Conservation (phyloP, 2,888 invertebrate genomes). For the Boloria selene region DNA sequence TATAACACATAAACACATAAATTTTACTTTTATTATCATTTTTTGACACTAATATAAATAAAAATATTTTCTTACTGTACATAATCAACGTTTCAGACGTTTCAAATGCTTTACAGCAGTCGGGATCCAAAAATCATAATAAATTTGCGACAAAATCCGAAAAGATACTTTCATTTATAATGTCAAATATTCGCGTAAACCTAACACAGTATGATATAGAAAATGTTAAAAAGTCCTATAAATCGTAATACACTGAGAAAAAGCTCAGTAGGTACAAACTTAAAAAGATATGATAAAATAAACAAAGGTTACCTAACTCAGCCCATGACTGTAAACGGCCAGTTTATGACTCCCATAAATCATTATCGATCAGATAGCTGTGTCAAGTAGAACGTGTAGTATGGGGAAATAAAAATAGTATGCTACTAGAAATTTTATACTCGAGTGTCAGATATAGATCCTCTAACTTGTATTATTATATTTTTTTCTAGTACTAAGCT, state of each 20-base stretch:
- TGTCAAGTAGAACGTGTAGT: conserved; percentile 21
- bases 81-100: no score
- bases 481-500: background rate
- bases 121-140: no score
- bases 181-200: no score
- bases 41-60: no score
- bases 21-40: no score
- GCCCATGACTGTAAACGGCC: conserved; percentile 65
- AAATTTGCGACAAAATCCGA: no score
- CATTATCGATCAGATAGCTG: conserved; percentile 63
- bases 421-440: background rate
- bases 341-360: conserved; percentile 70
- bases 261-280: conserved; percentile 43
- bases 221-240: background rate
- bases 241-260: conserved; percentile 43
- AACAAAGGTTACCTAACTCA: conserved; percentile 54
- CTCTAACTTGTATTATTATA: background rate
- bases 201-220: no score
- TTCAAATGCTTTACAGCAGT: no score
- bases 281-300: conserved; percentile 53
- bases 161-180: no score
- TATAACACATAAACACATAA: no score
- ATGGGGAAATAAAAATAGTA: conserved; percentile 14
- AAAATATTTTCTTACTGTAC: no score
- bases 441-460: background rate